Evolutionary conservation across 2,797 vertebrate species (phyloP).

Genomic region (Darevskia nairensis): DNA sequence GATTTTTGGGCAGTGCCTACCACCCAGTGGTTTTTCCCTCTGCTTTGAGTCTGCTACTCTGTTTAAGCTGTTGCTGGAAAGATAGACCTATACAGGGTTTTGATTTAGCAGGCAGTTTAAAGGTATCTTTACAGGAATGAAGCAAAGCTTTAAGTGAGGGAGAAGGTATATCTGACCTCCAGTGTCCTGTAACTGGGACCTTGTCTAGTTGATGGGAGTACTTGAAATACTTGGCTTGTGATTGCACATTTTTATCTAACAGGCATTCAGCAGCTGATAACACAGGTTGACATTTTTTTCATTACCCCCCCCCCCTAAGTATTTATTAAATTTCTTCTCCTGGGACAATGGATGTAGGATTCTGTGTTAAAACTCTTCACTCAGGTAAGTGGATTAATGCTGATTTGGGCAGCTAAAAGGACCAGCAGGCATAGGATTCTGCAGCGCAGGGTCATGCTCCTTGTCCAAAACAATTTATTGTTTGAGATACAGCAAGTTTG

Average conservation of each 20-base stretch:
- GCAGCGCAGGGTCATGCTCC: background rate
- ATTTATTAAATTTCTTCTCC: conserved; percentile 33
- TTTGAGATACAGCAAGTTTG: background rate
- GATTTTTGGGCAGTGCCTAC: background rate
- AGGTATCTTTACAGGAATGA: background rate
- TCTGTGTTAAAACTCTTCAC: conserved; percentile 17
- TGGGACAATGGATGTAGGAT: conserved; percentile 10
- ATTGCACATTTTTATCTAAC: conserved; percentile 19
- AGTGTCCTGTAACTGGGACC: background rate
- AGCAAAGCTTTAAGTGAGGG: background rate
- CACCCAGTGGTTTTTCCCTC: background rate
- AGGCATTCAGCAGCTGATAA: conserved; percentile 21
- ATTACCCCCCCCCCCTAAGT: background rate
- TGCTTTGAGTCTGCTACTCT: background rate
- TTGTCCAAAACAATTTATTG: background rate
- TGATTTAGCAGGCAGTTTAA: background rate
- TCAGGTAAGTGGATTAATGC: conserved; percentile 28
- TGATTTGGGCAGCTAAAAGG: conserved; percentile 4
- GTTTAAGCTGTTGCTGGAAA: background rate
- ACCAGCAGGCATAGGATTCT: background rate
- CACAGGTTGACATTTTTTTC: background rate
- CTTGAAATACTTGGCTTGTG: background rate
- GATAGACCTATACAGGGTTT: background rate
- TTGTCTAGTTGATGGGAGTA: background rate
- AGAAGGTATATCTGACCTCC: conserved; percentile 6